Evolutionary conservation across 1,140 invertebrate genomes (phyloP).

Genomic region (Latrodectus geometricus): DNA sequence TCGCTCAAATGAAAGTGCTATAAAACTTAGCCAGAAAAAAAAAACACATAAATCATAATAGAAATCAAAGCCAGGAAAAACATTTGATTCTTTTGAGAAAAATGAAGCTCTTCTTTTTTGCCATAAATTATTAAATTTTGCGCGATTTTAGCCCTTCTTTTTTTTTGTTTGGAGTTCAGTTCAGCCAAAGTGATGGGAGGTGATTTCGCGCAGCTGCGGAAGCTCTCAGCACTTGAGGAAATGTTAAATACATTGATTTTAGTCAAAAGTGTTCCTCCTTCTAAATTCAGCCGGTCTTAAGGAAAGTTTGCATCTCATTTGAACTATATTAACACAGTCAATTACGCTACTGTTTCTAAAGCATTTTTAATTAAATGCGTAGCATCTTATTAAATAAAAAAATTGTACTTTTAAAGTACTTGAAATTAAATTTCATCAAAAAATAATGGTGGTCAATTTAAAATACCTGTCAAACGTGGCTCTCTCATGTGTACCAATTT

Average conservation of each 20-base stretch:
- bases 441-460: too few relatives aligned
- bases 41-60: conserved; percentile 35
- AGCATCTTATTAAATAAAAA: too few relatives aligned
- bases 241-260: conserved; percentile 62
- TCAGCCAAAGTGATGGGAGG: conserved; percentile 49
- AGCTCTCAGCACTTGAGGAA: conserved; percentile 53
- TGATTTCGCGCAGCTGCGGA: conserved; percentile 44
- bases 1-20: conserved; percentile 3
- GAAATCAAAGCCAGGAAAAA: conserved; percentile 39
- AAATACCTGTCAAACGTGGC: too few relatives aligned
- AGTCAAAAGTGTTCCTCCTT: conserved; percentile 32
- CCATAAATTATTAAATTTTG: conserved; percentile 55
- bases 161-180: neutral
- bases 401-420: too few relatives aligned
- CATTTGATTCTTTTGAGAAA: conserved; percentile 44
- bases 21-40: conserved; percentile 13
- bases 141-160: neutral
- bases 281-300: too few relatives aligned
- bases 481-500: too few relatives aligned
- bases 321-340: too few relatives aligned
- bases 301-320: too few relatives aligned
- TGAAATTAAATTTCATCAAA: too few relatives aligned
- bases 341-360: too few relatives aligned
- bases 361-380: too few relatives aligned
- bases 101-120: conserved; percentile 31